Base-by-base conservation (phyloP, 2,797 vertebrate genomes). In the Halcyon smyrnensis region DNA sequence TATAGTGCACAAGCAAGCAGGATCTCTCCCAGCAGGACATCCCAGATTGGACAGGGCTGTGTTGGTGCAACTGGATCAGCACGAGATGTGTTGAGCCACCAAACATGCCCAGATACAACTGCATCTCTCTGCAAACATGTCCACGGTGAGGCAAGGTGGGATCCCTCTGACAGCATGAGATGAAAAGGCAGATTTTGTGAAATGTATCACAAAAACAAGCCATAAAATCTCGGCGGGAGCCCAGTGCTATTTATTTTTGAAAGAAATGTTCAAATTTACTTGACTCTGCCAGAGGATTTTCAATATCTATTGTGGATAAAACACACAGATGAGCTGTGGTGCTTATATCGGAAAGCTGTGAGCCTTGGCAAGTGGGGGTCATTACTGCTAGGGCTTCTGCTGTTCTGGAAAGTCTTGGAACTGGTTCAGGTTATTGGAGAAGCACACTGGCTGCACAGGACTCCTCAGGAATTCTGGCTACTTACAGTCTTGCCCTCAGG, bases 401-500 rank as follows among this genome's bases (percentile, higher is more conserved):
- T 69, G 6, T 11, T 93, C 63, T 84, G 71, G 63, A 74, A 90
- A 67, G 17, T 77, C 90, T 84, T 93, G 75, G 84, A 87, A 79
- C 20, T 16, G 1, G 0, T 79, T 92, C 90, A 96, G 67, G 39
- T 62, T 88, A 64, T 37, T 81, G 62, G 50, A 89, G 92, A 91
- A 89, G 65, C 56, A 62, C 60, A 36, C 17, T 87, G 57, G 53
- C 87, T 87, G 64, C 3, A 4, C 27, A 92, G 63, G 9, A 9
- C 64, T 92, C 81, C 41, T 92, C 60, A 87, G 84, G 92, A 95
- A 92, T 93, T 92, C 89, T 83, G 87, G 78, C 82, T 85, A 85
- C 90, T 93, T 83, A 37, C 36, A 80, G 53, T 45, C 78, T 93
- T 87, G 89, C 90, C 92, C 87, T 76, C 73, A 87, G 89, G 93